Evolutionary conservation across 2,113 vertebrate species (phyloP).

Genomic region (Mohoua ochrocephala): DNA sequence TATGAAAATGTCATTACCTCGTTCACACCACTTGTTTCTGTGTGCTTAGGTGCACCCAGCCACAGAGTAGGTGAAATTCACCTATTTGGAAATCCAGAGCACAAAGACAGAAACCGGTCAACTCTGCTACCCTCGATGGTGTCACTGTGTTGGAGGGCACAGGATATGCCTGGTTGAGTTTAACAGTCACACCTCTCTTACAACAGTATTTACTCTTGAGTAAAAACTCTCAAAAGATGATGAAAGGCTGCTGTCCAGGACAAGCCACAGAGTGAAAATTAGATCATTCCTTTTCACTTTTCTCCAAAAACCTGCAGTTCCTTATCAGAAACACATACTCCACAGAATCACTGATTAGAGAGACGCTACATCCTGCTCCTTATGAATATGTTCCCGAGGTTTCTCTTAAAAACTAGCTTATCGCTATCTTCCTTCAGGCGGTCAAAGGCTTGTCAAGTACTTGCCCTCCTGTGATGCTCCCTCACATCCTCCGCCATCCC

Average conservation of each 20-base stretch:
- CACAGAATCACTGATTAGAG: neutral
- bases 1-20: neutral
- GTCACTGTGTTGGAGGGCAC: neutral
- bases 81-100: neutral
- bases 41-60: neutral
- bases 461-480: neutral
- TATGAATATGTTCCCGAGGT: neutral
- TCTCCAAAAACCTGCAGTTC: neutral
- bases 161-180: neutral
- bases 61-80: neutral
- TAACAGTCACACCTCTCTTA: neutral
- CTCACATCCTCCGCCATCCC: neutral
- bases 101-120: neutral
- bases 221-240: neutral
- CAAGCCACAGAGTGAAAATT: neutral
- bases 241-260: neutral
- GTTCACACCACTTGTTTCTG: rapidly evolving
- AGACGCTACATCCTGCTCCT: neutral
- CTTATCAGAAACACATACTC: neutral
- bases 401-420: neutral
- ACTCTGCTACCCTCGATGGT: neutral
- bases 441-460: neutral
- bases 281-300: neutral
- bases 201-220: neutral
- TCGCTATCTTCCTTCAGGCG: neutral